Evolutionary conservation across 2,797 vertebrate species (phyloP), one percentile per base, ranked within the genome.

Genomic region (Rousettus madagascariensis): DNA sequence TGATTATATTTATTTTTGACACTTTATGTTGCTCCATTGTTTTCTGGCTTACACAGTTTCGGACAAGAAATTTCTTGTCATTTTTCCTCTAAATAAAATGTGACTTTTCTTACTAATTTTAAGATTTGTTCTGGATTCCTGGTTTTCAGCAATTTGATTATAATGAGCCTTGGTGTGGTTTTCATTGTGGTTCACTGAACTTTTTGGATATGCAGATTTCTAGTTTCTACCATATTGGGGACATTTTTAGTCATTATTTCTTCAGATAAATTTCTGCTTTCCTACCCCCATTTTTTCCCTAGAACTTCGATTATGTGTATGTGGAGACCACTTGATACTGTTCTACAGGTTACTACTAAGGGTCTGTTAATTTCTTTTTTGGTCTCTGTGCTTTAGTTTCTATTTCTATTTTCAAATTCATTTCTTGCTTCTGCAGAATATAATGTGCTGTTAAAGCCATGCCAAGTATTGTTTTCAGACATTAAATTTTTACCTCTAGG

Each of bases 71-170:
- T 33, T 28, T 85, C 33, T 46, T 2, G 0, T 36, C 28, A 33
- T 77, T 71, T 38, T 79, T 89, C 41, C 28, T 85, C 51, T 51
- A 26, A 93, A 72, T 59, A 75, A 80, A 82, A 91, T 51, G 75
- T 66, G 11, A 80, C 33, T 33, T 43, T 66, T 80, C n/a, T 57
- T 38, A 43, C 55, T 57, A 85, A n/a, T 90, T 95, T 90, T 79
- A 93, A 72, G 49, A 95, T 85, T 90, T 90, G 80, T 77, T 95
- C 49, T 74, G 86, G 55, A 95, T 79, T 66, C 85, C 57, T 59
- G 49, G 57, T 90, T 93, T 88, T 77, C 61, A 88, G 30, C 28
- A 66, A 95, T 82, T 75, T 82, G 30, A 84, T 88, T 88, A 77
- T 46, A 59, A 82, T 43, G 41, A 95, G 41, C 0, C 43, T 88